Conservation (phyloP, 2,797 vertebrate genomes). For the Lepilemur septentrionalis region DNA sequence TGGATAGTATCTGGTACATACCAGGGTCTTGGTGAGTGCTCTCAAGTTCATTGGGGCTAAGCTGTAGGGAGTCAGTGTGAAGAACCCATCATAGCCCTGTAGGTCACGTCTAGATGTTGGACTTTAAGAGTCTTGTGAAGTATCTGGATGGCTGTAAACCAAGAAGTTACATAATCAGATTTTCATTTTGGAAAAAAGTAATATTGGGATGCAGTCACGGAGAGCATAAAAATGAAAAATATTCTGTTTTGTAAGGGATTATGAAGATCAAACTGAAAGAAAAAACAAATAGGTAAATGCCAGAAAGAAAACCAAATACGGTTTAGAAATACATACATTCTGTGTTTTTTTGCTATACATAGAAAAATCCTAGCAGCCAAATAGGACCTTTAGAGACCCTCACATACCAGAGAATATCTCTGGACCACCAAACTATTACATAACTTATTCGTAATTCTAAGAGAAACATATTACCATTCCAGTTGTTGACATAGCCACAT, state of each 20-base stretch:
- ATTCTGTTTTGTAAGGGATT: neutral
- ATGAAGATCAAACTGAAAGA: neutral
- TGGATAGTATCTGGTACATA: neutral
- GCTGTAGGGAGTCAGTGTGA: neutral
- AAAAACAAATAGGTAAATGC: neutral
- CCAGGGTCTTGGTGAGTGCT: neutral
- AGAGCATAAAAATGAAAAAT: neutral
- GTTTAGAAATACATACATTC: neutral
- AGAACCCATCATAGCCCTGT: too few species aligned
- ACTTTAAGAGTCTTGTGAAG: neutral
- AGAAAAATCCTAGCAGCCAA: neutral
- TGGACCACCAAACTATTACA: neutral
- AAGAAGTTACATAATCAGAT: neutral
- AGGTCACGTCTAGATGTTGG: neutral
- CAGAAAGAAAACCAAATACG: neutral
- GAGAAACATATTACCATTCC: neutral
- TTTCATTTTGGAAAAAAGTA: neutral
- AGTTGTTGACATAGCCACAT: slow-evolving; percentile 15
- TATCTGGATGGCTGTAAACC: neutral
- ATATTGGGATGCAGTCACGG: neutral
- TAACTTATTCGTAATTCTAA: slow-evolving; percentile 30
- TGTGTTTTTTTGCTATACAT: neutral
- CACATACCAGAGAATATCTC: neutral
- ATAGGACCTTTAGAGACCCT: neutral
- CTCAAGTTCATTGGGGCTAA: neutral